Percentiles rank a stretch among this genome's conserved stretches.
Evolutionary conservation across 2,888 invertebrate species (phyloP).

Genomic region (Tipula lateralis): DNA sequence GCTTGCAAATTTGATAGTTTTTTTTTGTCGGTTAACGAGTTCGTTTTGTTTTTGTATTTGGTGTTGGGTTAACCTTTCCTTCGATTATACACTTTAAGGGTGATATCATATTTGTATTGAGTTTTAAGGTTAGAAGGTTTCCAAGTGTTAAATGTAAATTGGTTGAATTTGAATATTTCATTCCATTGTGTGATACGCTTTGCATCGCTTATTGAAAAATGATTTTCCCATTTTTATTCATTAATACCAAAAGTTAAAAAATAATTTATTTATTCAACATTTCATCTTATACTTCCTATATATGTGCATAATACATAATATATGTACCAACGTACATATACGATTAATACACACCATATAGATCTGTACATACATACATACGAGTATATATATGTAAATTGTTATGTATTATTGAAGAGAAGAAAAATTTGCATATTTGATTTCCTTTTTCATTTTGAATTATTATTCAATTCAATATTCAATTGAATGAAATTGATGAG

Average conservation of each 20-base stretch:
- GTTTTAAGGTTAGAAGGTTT: background rate
- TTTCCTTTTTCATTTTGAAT: conserved; percentile 1
- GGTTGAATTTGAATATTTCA: background rate
- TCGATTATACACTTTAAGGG: background rate
- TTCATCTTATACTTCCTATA: conserved; percentile 14
- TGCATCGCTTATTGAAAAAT: background rate
- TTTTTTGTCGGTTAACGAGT: background rate
- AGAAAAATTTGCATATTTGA: conserved; percentile 20
- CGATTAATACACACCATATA: background rate
- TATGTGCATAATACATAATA: background rate
- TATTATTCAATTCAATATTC: conserved; percentile 19
- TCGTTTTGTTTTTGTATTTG: background rate
- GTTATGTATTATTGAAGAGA: background rate
- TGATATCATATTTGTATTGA: background rate
- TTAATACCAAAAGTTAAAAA: conserved; percentile 12
- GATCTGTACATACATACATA: too few relatives aligned
- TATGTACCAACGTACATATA: background rate
- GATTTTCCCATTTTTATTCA: conserved; percentile 8
- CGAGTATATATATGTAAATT: too few relatives aligned
- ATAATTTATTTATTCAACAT: conserved; percentile 1
- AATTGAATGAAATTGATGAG: conserved; percentile 19
- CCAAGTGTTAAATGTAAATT: background rate
- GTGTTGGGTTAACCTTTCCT: background rate
- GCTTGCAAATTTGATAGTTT: background rate
- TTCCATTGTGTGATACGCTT: background rate